These are phyloP conservation scores for Bufotes viridis DNA, from an alignment of 2,797 vertebrate species.

Conservation along the genomic window DNA sequence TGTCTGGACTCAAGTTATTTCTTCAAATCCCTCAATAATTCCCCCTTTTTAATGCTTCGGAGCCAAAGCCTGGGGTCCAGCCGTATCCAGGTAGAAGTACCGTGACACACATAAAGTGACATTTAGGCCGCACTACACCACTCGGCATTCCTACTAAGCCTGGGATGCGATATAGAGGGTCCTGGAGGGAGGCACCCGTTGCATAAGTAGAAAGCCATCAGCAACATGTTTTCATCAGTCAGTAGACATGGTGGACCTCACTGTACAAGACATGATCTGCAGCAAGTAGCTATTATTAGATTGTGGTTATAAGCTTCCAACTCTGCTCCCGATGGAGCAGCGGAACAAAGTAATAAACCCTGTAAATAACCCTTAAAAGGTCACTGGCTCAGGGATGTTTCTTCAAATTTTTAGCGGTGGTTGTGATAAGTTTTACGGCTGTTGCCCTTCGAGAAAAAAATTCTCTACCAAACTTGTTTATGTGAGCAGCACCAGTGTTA, in stretches of 20 bases:
- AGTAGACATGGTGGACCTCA: not conserved
- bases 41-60: no score
- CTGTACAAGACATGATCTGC: not conserved
- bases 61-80: no score
- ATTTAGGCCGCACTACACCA: no score
- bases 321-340: not conserved
- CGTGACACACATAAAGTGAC: no score
- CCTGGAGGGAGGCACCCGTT: no score
- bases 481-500: no score
- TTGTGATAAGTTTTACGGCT: not conserved
- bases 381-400: not conserved
- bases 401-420: not conserved
- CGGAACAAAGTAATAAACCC: not conserved
- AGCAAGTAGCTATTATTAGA: not conserved
- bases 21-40: no score
- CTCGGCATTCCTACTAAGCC: no score
- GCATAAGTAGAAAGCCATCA: not conserved
- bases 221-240: not conserved
- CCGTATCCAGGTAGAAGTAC: no score
- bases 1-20: no score
- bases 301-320: not conserved
- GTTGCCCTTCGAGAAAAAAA: not conserved
- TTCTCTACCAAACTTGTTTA: not conserved
- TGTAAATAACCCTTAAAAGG: not conserved
- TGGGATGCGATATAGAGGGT: no score